Evolutionary conservation across 2,797 vertebrate genomes (phyloP).

Genomic region (Notolepis coatsorum): DNA sequence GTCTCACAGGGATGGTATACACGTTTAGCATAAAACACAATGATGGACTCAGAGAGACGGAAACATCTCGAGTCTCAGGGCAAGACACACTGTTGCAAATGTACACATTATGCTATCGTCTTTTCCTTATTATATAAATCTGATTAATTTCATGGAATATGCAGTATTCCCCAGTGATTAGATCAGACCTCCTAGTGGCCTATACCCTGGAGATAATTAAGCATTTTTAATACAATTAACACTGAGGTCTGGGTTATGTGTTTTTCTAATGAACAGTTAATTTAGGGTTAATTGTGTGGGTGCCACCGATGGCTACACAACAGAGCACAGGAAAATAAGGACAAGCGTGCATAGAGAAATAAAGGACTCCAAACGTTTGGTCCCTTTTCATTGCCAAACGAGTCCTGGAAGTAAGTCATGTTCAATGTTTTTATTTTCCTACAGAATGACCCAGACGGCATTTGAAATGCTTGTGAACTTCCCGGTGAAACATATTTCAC

Average conservation of each 20-base stretch:
- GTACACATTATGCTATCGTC: no score
- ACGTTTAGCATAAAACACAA: no score
- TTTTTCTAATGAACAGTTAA: slow-evolving; percentile 61
- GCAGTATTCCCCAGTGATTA: slow-evolving; percentile 55
- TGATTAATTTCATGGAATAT: no score
- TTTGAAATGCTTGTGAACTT: slow-evolving; percentile 41
- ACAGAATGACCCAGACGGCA: slow-evolving; percentile 30
- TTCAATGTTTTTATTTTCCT: slow-evolving; percentile 29
- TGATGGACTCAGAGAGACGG: no score
- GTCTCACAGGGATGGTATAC: no score
- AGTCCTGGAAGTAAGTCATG: slow-evolving; percentile 32
- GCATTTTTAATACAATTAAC: slow-evolving; percentile 79
- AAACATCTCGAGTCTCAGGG: no score
- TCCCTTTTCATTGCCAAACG: slow-evolving; percentile 36
- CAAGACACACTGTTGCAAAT: no score
- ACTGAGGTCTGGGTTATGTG: slow-evolving; percentile 64
- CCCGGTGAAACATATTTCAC: slow-evolving; percentile 49
- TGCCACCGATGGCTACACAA: slow-evolving; percentile 45
- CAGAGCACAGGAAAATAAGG: slow-evolving; percentile 49
- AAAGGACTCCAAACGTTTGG: slow-evolving; percentile 42
- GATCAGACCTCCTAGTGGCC: slow-evolving; percentile 62
- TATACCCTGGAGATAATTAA: slow-evolving; percentile 49
- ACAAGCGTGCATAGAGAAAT: slow-evolving; percentile 49
- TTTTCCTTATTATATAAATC: no score
- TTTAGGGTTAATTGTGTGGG: slow-evolving; percentile 75